Evolutionary conservation across 2,888 invertebrate genomes (phyloP).

Genomic region (Sinohyriopsis cumingii): DNA sequence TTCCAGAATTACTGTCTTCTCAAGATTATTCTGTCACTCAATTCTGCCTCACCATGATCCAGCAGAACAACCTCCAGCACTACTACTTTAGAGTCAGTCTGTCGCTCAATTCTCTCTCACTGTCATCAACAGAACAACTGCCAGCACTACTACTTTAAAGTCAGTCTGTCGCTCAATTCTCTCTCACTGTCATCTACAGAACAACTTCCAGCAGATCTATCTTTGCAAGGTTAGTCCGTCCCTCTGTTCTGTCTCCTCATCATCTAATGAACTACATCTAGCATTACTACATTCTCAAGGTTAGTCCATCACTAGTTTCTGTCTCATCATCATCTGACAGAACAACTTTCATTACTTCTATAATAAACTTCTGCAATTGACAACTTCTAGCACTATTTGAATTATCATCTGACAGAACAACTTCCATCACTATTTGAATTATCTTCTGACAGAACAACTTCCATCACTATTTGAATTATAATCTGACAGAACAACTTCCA

Average conservation of each 20-base stretch:
- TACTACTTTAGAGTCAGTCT: slow-evolving; percentile 85
- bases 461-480: no score
- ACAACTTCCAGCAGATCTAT: slow-evolving; percentile 94
- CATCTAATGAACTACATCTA: slow-evolving; percentile 95
- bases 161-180: slow-evolving; percentile 43
- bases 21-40: slow-evolving; percentile 85
- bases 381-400: no score
- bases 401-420: no score
- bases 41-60: slow-evolving; percentile 92
- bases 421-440: no score
- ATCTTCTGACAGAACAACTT: no score
- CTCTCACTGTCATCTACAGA: slow-evolving; percentile 82
- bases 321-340: no score
- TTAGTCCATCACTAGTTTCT: no score
- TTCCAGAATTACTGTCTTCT: slow-evolving; percentile 94
- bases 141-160: slow-evolving; percentile 93
- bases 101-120: slow-evolving; percentile 95
- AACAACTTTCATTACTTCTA: no score
- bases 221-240: no score
- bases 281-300: slow-evolving; percentile 94
- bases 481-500: no score
- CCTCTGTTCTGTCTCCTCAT: slow-evolving; percentile 95
- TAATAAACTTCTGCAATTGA: no score
- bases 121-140: slow-evolving; percentile 3
- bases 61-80: slow-evolving; percentile 95